These are phyloP conservation scores for Agrotis ipsilon DNA, from an alignment of 2,888 invertebrate species.

Conservation along the genomic window DNA sequence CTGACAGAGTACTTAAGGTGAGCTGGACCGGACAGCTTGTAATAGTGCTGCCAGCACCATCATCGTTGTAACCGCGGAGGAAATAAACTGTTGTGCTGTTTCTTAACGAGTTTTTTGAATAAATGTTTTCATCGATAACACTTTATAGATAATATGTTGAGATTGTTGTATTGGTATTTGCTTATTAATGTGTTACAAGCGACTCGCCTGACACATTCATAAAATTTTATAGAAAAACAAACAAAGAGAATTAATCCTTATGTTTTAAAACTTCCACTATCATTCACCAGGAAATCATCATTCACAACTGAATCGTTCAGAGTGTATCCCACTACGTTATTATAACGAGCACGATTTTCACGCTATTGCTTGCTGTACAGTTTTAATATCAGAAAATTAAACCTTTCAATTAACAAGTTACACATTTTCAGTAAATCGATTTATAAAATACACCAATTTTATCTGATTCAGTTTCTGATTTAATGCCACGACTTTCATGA, in stretches of 20 bases:
- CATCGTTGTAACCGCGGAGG: background rate
- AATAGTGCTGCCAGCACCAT: slow-evolving; percentile 16
- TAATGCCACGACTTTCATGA: slow-evolving; percentile 8
- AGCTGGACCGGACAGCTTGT: slow-evolving; percentile 7
- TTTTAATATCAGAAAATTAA: background rate
- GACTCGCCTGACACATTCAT: no score
- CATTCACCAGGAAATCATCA: background rate
- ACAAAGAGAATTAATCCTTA: no score
- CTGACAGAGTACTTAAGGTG: slow-evolving; percentile 12
- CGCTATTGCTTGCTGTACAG: background rate
- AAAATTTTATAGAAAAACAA: no score
- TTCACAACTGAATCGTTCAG: no score
- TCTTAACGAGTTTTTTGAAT: background rate
- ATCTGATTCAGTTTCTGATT: slow-evolving; percentile 14
- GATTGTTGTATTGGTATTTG: no score
- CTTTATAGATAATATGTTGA: background rate
- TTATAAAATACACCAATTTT: slow-evolving; percentile 2
- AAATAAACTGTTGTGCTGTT: slow-evolving; percentile 12
- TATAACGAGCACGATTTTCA: background rate
- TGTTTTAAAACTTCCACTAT: no score
- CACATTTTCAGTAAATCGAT: slow-evolving; percentile 13
- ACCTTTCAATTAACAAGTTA: background rate
- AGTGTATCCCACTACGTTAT: background rate
- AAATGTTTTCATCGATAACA: background rate
- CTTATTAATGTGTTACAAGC: background rate